These are phyloP conservation scores for Eucidaris tribuloides DNA, from an alignment of 35 echinoderm and acorn worm genomes.

Conservation along the genomic window DNA sequence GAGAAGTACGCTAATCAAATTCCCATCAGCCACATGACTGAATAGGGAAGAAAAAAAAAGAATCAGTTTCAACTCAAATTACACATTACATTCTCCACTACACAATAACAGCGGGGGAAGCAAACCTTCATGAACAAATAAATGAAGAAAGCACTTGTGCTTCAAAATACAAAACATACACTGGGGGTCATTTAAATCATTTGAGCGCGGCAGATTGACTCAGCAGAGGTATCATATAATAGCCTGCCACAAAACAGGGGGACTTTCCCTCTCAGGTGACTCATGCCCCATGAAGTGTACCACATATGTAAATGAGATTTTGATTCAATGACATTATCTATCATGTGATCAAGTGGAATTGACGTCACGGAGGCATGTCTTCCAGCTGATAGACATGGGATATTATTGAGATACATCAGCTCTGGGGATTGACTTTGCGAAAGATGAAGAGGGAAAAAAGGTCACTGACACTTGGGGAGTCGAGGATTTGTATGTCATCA, in stretches of 20 bases:
- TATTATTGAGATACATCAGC: slow-evolving; percentile 22
- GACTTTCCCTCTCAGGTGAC: slow-evolving; percentile 17
- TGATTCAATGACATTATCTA: slow-evolving; percentile 41
- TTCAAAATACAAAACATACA: slow-evolving; percentile 25
- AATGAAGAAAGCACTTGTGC: too few species aligned
- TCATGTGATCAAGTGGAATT: slow-evolving; percentile 23
- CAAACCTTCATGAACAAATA: too few species aligned
- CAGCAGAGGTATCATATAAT: slow-evolving; percentile 34
- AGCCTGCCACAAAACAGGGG: slow-evolving; percentile 31
- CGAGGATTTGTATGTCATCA: too few species aligned
- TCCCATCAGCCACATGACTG: too few species aligned
- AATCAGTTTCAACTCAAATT: too few species aligned
- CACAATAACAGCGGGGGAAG: too few species aligned
- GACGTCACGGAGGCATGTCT: slow-evolving; percentile 30
- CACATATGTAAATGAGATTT: slow-evolving; percentile 41
- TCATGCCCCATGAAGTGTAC: slow-evolving; percentile 27
- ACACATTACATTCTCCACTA: too few species aligned
- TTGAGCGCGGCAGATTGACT: slow-evolving; percentile 34
- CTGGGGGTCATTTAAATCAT: slow-evolving; percentile 31
- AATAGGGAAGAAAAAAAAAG: too few species aligned
- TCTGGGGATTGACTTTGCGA: slow-evolving; percentile 36
- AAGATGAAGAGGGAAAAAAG: not conserved
- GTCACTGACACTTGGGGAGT: slow-evolving; percentile 35
- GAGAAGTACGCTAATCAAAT: too few species aligned
- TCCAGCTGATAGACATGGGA: slow-evolving; percentile 29